Base-by-base conservation (phyloP, 2,888 invertebrate species). In the Temnothorax rugatulus region DNA sequence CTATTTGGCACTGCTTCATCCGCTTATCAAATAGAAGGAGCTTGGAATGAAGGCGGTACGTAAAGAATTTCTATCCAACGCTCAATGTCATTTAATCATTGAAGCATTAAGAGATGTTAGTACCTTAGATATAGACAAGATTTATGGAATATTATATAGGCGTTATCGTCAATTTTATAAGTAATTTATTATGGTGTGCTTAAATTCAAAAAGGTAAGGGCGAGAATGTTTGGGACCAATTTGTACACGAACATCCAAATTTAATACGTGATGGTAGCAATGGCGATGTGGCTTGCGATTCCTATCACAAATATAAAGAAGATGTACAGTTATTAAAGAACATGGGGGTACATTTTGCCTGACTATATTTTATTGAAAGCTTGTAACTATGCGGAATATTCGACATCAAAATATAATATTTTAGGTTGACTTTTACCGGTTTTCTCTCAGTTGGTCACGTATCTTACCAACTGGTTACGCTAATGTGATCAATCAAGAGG, bases 1-100 rank as follows among this genome's bases (percentile, higher is more conserved):
- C 15, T 89, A 44, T 63, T 93, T 15, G 93, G 93, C n/a, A 86
- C 87, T 9, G 86, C 95, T 0, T 94, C 96, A 15, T 95, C 96
- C 2, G 94, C 96, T 38, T 96, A 96, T 92, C 96, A 96, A 93
- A 95, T 96, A 66, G 96, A 96, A 93, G 96, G 96, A 11, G 96
- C 95, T 9, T 96, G 96, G 96, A 96, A 96, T 92, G 95, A 95
- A 63, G 96, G 95, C 88, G 96, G 96, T 96, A 93, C 95, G 96
- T 84, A 59, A 50, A 47, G 1, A 21, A 8, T 13, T 76, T 41
- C 2, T 25, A 15, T 54, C 47, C n/a, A 34, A 57, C 13, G 8
- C 15, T 75, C 9, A n/a, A n/a, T n/a, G 15, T 63, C 7, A 61
- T 4, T 11, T n/a, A 25, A 73, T 44, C n/a, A 29, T 29, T 59